These are phyloP conservation scores for Oscheius sp. DNA, from an alignment of 2,888 invertebrate species.

Conservation along the genomic window DNA sequence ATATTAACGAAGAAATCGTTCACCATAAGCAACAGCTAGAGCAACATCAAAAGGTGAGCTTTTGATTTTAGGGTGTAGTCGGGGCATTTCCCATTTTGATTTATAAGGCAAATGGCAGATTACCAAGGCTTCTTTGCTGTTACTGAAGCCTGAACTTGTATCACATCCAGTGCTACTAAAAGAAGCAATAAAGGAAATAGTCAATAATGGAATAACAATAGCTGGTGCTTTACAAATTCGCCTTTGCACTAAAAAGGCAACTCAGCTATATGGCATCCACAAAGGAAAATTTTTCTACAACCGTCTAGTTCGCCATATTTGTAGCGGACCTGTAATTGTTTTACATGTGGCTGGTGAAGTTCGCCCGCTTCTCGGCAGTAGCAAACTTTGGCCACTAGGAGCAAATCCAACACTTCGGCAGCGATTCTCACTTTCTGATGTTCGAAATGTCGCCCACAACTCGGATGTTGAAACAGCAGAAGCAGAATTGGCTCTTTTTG, in stretches of 20 bases:
- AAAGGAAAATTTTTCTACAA: conserved; percentile 59
- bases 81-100: neutral
- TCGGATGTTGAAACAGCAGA: conserved; percentile 77
- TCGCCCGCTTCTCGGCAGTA: conserved; percentile 42
- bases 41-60: conserved; percentile 44
- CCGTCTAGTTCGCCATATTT: conserved; percentile 55
- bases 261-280: conserved; percentile 27
- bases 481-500: conserved; percentile 42
- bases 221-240: neutral
- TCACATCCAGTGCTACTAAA: conserved; percentile 47
- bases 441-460: conserved; percentile 91
- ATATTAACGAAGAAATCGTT: conserved; percentile 38
- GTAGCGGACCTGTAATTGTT: conserved; percentile 53
- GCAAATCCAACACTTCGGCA: conserved; percentile 78
- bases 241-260: conserved; percentile 12
- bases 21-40: conserved; percentile 47
- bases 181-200: conserved; percentile 18
- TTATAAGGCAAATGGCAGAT: too few species aligned
- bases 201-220: conserved; percentile 28
- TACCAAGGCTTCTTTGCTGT: conserved; percentile 29
- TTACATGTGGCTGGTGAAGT: conserved; percentile 46
- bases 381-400: conserved; percentile 41
- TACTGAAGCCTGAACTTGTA: conserved; percentile 58
- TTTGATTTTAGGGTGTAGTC: neutral
- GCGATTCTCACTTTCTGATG: conserved; percentile 87